Percentiles rank a stretch among this genome's conserved stretches.
These are phyloP conservation scores for Fopius arisanus DNA, from an alignment of 1,140 invertebrate genomes.

Conservation along the genomic window DNA sequence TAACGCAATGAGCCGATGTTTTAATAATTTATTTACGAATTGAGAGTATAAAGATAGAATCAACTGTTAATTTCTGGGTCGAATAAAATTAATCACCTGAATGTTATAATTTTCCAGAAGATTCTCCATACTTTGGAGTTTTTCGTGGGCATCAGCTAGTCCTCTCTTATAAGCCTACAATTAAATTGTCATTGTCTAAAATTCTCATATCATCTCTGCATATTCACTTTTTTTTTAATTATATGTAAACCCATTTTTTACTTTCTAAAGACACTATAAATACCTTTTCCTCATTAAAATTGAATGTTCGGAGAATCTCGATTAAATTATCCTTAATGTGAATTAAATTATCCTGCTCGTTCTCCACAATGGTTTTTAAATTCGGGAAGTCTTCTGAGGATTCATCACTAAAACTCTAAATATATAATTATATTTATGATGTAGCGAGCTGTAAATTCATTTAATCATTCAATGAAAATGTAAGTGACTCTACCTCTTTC, in stretches of 20 bases:
- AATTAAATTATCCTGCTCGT: slow-evolving; percentile 41
- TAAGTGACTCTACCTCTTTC: neutral
- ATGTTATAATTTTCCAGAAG: slow-evolving; percentile 37
- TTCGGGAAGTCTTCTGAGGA: slow-evolving; percentile 39
- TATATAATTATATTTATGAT: no score
- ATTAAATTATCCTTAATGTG: slow-evolving; percentile 43
- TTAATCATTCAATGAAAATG: neutral
- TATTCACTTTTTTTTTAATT: neutral
- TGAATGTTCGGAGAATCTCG: slow-evolving; percentile 36
- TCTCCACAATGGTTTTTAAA: slow-evolving; percentile 41
- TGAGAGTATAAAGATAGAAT: neutral
- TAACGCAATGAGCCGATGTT: slow-evolving; percentile 11
- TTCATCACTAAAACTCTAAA: slow-evolving; percentile 24
- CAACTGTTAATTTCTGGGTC: slow-evolving; percentile 4
- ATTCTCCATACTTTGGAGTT: slow-evolving; percentile 37
- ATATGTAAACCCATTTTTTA: no score
- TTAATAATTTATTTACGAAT: neutral
- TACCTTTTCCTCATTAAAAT: slow-evolving; percentile 28
- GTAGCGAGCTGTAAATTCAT: neutral
- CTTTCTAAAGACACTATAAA: no score
- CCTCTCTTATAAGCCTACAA: slow-evolving; percentile 35
- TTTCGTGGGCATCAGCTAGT: slow-evolving; percentile 32
- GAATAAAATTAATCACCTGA: slow-evolving; percentile 36
- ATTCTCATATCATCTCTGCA: neutral
- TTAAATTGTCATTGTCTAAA: neutral